Conservation (phyloP, 2,888 invertebrate genomes). For the Acronicta alni region DNA sequence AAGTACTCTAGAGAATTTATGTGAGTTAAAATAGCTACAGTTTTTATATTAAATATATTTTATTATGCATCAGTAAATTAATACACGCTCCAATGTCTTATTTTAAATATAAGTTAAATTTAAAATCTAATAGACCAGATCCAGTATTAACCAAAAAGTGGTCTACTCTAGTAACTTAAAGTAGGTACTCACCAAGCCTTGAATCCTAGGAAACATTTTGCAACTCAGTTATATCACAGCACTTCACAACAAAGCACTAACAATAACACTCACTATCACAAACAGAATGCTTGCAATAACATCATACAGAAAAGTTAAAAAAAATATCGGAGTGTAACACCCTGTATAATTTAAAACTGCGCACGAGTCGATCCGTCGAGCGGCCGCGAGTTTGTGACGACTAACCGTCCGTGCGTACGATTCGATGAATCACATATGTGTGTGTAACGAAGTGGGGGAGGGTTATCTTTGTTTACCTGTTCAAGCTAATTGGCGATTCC, state of each 20-base stretch:
- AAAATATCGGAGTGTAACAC: constrained; percentile 30
- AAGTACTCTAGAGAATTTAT: background rate
- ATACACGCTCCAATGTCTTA: background rate
- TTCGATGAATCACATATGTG: constrained; percentile 50
- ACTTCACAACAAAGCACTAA: constrained; percentile 68
- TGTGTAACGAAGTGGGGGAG: constrained; percentile 38
- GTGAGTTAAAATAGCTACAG: background rate
- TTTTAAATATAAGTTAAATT: background rate
- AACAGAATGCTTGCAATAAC: constrained; percentile 56
- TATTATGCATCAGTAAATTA: background rate
- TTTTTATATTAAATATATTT: too few species aligned
- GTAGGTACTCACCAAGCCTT: constrained; percentile 80
- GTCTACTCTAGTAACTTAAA: constrained; percentile 20
- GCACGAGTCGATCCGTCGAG: constrained; percentile 70
- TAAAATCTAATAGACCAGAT: background rate
- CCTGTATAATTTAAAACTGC: constrained; percentile 66
- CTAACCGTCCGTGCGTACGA: constrained; percentile 29
- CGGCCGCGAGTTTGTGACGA: constrained; percentile 65
- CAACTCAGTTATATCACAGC: constrained; percentile 49
- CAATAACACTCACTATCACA: constrained; percentile 64
- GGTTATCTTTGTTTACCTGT: constrained; percentile 55
- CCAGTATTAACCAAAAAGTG: constrained; percentile 11
- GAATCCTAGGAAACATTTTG: constrained; percentile 86
- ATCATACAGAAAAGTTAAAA: constrained; percentile 57
- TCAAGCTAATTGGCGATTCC: constrained; percentile 26